Evolutionary conservation across 2,888 invertebrate species (phyloP).

Genomic region (Rotaria macrura): DNA sequence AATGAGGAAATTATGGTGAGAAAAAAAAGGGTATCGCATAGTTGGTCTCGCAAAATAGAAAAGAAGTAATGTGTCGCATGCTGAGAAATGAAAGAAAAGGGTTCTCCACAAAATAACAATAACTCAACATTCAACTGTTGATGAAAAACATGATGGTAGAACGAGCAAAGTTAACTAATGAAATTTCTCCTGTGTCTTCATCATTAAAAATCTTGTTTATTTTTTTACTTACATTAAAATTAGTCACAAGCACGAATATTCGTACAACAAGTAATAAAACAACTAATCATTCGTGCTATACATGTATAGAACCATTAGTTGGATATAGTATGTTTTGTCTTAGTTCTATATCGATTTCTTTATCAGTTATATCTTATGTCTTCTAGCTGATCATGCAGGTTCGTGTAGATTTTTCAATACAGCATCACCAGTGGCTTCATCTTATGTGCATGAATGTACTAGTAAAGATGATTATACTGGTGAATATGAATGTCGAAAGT

Average conservation of each 20-base stretch:
- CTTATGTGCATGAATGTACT: not conserved
- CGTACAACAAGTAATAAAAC: not conserved
- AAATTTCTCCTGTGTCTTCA: not conserved
- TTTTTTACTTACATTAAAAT: not conserved
- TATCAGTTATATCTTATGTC: not conserved
- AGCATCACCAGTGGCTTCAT: not conserved
- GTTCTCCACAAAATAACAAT: not conserved
- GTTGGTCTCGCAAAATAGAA: not conserved
- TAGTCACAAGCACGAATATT: not conserved
- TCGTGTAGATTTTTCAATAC: not conserved
- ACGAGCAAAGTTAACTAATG: not conserved
- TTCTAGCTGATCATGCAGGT: not conserved
- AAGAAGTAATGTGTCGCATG: not conserved
- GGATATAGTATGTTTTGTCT: not conserved
- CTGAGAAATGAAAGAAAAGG: not conserved
- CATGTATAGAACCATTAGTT: not conserved
- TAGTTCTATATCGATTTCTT: too few relatives aligned
- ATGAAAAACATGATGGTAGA: not conserved
- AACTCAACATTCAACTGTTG: not conserved
- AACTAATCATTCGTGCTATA: not conserved
- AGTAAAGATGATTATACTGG: not conserved
- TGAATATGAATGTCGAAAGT: slow-evolving; percentile 19
- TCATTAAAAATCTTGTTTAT: not conserved
- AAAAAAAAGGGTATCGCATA: not conserved
- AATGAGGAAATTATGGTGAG: not conserved